Conservation (phyloP, 2,113 vertebrate genomes). For the Sander lucioperca region DNA sequence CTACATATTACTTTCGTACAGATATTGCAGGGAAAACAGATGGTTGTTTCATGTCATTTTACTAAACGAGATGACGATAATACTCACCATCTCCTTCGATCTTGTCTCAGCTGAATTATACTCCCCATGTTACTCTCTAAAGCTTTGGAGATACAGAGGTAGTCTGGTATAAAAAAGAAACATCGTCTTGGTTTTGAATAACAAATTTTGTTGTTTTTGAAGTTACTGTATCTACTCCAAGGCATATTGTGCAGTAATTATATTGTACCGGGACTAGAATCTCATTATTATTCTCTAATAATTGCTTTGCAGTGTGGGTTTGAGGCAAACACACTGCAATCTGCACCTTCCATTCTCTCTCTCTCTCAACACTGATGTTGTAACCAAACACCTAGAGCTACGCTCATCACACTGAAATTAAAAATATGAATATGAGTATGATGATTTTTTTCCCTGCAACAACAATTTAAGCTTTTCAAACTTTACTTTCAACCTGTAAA, state of each 20-base stretch:
- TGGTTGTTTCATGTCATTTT: background rate
- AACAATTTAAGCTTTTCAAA: constrained; percentile 2
- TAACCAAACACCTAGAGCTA: constrained; percentile 27
- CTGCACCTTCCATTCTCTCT: constrained; percentile 14
- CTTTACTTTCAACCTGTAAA: constrained; percentile 8
- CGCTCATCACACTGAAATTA: constrained; percentile 26
- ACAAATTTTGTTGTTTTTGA: constrained; percentile 46
- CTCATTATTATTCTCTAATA: constrained; percentile 65
- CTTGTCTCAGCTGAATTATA: background rate
- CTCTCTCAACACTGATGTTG: constrained; percentile 32
- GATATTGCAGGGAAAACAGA: constrained; percentile 7
- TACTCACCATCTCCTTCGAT: constrained; percentile 31
- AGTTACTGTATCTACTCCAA: constrained; percentile 29
- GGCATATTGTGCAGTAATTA: constrained; percentile 68
- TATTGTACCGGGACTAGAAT: constrained; percentile 60
- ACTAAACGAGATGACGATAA: background rate
- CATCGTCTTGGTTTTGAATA: constrained; percentile 18
- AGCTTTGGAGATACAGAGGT: constrained; percentile 8
- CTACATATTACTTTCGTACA: background rate
- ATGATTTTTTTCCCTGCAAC: constrained; percentile 14
- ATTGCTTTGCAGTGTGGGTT: constrained; percentile 44
- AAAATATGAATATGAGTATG: constrained; percentile 13
- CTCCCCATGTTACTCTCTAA: constrained; percentile 8
- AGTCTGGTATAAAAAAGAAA: constrained; percentile 10
- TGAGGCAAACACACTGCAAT: constrained; percentile 29